Percentiles rank a stretch among this genome's conserved stretches.
Conservation (phyloP, 2,797 vertebrate species). For the Danio albolineatus region DNA sequence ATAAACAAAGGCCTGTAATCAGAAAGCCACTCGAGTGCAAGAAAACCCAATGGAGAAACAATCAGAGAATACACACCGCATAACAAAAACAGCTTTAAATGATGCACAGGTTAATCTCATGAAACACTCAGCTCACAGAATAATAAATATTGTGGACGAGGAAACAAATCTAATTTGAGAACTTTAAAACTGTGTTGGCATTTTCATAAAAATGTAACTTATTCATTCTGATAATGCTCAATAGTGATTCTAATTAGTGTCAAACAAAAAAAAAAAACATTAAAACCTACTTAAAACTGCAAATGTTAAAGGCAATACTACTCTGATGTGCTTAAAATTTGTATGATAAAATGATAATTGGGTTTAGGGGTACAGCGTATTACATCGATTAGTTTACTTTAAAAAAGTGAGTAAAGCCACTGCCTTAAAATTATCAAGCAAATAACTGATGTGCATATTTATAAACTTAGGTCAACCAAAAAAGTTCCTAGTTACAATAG, state of each 20-base stretch:
- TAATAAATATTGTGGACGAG: background rate
- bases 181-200: background rate
- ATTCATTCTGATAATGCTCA: background rate
- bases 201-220: background rate
- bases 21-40: constrained; percentile 10
- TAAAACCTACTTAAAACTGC: background rate
- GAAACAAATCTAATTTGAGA: background rate
- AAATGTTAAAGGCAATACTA: background rate
- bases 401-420: too few relatives aligned
- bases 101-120: background rate
- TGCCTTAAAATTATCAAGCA: too few relatives aligned
- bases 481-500: too few relatives aligned
- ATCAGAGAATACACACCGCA: background rate
- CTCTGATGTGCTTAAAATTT: background rate
- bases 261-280: too few relatives aligned
- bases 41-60: background rate
- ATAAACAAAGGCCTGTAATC: background rate
- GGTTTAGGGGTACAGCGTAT: too few relatives aligned
- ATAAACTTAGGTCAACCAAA: too few relatives aligned
- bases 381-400: too few relatives aligned
- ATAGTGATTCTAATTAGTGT: background rate
- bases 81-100: background rate
- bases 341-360: background rate
- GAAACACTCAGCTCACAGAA: background rate
- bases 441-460: too few relatives aligned